Evolutionary conservation across 2,888 invertebrate genomes (phyloP), one percentile per base, ranked within the genome.

Genomic region (Conchocele bisecta): DNA sequence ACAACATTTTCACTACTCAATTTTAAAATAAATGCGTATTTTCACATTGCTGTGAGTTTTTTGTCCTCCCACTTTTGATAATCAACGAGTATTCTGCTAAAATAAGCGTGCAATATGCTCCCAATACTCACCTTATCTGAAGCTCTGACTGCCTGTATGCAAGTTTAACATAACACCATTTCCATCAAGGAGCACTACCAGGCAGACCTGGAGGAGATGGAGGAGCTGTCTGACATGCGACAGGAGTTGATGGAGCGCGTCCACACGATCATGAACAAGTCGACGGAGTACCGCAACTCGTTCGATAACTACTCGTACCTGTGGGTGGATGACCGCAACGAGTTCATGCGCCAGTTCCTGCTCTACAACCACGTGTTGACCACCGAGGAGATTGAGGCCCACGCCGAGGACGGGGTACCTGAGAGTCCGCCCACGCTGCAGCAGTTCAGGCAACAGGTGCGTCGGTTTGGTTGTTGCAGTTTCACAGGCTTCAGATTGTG

Each of bases 321-420:
- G 31, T 97, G 97, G 96, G 92, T 97, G 42, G 97, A 97, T 90
- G 97, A 98, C 92, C 50, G 97, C 64, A 94, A 95, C 77, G 94
- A 95, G 64, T 95, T 96, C 83, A 95, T 98, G 95, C 94, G 96
- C 82, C 95, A 97, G 91, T 98, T 98, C 91, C 92, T 98, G 22
- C 94, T 88, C 44, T 98, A 97, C 88, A 96, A 96, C 3, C 94
- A 97, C 83, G 92, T 93, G 5, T 92, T 96, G n/a, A 94, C 94
- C 58, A 91, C 93, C 1, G 97, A 98, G 83, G 97, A 98, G 92
- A 93, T 96, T 67, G 97, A 98, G 82, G 93, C 95, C 83, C 93
- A 96, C 58, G 97, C 96, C 86, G 91, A 91, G 24, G 93, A 94
- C 26, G 94, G 94, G 3, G 96, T 96, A 0, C 92, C 93, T 58